Base-by-base conservation (phyloP, 1,140 invertebrate species). In the Diachasmimorpha longicaudata region DNA sequence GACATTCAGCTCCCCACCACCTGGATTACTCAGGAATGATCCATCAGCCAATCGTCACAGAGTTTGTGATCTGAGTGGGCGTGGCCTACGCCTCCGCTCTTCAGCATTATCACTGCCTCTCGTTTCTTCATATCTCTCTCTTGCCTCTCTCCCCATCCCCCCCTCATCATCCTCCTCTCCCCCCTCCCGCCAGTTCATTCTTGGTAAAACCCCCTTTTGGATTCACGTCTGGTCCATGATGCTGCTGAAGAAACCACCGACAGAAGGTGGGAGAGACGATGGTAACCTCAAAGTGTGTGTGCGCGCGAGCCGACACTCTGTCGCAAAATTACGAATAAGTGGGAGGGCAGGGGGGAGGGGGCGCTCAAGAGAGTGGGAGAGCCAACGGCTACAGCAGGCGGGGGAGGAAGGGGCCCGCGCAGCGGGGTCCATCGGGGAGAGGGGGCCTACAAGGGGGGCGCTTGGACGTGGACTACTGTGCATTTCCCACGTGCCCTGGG, bases 401-500 rank as follows among this genome's bases (percentile, higher is more conserved):
- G n/a, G n/a, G n/a, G n/a, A n/a, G n/a, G n/a, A n/a, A n/a, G n/a
- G n/a, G n/a, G n/a, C n/a, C n/a, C n/a, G n/a, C n/a, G n/a, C n/a
- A n/a, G n/a, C n/a, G n/a, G n/a, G n/a, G n/a, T n/a, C n/a, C n/a
- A n/a, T n/a, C n/a, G n/a, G n/a, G n/a, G n/a, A n/a, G n/a, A n/a
- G n/a, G n/a, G n/a, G n/a, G n/a, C n/a, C n/a, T 39, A 70, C 66
- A 58, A 86, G 81, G 83, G 86, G 85, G 77, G 74, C 75, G 75
- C 66, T 81, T 75, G 79, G 81, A 70, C 70, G 82, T 79, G 80
- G 87, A 88, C 88, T 89, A 88, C 88, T 88, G 88, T 89, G 86
- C 88, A 88, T 88, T 89, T 89, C 88, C 88, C 88, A 89, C 88
- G 87, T 89, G 88, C 84, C 87, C 87, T 89, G 88, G 87, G 88